Conservation (phyloP, 2,113 vertebrate genomes). For the Cyanistes caeruleus region DNA sequence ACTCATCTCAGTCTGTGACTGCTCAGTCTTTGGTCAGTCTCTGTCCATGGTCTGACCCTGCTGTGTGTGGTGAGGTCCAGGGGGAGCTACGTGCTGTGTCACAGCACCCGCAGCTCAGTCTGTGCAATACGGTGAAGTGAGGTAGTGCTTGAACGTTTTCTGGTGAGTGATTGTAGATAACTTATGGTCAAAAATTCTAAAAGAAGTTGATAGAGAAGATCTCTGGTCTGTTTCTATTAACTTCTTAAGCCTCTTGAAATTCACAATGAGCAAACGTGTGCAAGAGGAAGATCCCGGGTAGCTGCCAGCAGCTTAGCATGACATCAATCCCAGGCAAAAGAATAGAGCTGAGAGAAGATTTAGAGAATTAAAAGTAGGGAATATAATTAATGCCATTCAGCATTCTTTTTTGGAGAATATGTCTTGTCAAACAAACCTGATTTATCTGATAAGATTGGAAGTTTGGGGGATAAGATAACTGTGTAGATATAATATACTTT, state of each 20-base stretch:
- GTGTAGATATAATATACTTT: constrained; percentile 44
- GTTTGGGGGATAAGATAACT: constrained; percentile 54
- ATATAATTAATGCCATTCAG: constrained; percentile 69
- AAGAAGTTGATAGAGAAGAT: background rate
- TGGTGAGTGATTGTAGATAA: background rate
- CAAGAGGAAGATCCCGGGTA: background rate
- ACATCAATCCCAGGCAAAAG: constrained; percentile 30
- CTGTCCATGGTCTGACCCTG: background rate
- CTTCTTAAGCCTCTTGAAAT: background rate
- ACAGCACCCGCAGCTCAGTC: background rate
- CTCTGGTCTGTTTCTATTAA: background rate
- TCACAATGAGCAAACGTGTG: rapidly evolving
- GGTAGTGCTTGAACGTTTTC: background rate
- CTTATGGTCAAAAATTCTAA: background rate
- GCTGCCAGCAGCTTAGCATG: constrained; percentile 13
- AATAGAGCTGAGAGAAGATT: constrained; percentile 38
- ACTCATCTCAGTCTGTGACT: background rate
- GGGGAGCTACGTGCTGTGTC: rapidly evolving
- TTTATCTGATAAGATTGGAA: constrained; percentile 58
- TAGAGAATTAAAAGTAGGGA: constrained; percentile 51
- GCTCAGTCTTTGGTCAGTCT: background rate
- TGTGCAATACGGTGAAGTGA: background rate
- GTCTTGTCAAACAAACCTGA: constrained; percentile 63
- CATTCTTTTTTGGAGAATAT: constrained; percentile 43
- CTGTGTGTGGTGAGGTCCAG: rapidly evolving